Base-by-base conservation (phyloP, 1,140 invertebrate species). In the Asobara japonica region DNA sequence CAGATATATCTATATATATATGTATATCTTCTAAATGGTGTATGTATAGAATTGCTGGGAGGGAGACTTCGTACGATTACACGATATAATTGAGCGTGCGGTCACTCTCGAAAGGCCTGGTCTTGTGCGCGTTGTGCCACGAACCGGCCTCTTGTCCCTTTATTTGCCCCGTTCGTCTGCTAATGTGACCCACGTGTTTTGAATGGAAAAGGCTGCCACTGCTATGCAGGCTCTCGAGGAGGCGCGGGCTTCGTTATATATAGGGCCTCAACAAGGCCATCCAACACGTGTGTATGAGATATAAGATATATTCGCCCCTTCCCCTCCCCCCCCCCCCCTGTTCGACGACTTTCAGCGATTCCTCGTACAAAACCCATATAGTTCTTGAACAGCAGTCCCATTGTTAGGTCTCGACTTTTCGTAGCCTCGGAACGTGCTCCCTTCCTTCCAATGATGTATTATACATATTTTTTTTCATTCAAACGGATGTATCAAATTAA, bases 141-240 rank as follows among this genome's bases (percentile, higher is more conserved):
- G n/a, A n/a, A n/a, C n/a, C n/a, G n/a, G n/a, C n/a, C n/a, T n/a
- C 22, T 11, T 56, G 18, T 33, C 41, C 71, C 72, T 72, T 80
- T 78, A 78, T 79, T 76, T 75, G 72, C 36, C 78, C 71, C 69
- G 75, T 66, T 22, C 13, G 13, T 36, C 66, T 62, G 77, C 77
- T 79, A 78, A 77, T 80, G 78, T 74, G 75, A 73, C 75, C 79
- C 79, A 78, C 78, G 77, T 80, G 78, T 77, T 80, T 80, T 79
- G 77, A 80, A 80, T 80, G 66, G 75, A 77, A 25, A 69, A 66
- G 64, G 48, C n/a, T n/a, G n/a, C 61, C 41, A 48, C 31, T 25
- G 22, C 22, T 1, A 22, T 13, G 18, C 22, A 3, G 51, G 25
- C 18, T 51, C 45, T 36, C 61, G 18, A 27, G 61, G 38, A 64